These are phyloP conservation scores for Platalea minor DNA, from an alignment of 2,797 vertebrate genomes.

Conservation along the genomic window DNA sequence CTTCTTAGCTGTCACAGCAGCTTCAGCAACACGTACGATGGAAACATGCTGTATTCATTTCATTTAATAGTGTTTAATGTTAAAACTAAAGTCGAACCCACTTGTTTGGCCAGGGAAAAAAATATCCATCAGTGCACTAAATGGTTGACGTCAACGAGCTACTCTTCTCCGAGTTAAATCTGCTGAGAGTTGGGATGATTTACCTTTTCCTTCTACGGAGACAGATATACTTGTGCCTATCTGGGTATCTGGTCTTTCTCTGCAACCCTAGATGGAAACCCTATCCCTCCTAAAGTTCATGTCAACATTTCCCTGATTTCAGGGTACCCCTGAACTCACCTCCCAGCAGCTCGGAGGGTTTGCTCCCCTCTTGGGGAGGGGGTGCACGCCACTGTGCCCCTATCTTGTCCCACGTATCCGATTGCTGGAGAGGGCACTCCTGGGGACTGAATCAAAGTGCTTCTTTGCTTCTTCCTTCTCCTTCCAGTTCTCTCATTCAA, in stretches of 20 bases:
- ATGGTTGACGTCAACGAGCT: background rate
- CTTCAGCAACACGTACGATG: constrained; percentile 45
- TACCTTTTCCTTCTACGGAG: background rate
- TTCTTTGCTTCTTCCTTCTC: background rate
- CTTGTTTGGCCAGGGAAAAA: constrained; percentile 56
- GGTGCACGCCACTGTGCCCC: fast-evolving
- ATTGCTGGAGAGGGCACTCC: background rate
- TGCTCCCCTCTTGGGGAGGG: background rate
- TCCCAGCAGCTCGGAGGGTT: background rate
- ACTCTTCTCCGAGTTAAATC: background rate
- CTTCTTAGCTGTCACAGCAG: constrained; percentile 68
- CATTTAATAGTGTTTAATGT: constrained; percentile 53
- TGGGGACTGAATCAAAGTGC: background rate
- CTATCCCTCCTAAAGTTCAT: background rate
- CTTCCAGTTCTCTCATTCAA: background rate
- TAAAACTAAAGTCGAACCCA: constrained; percentile 48
- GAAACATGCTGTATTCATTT: constrained; percentile 64
- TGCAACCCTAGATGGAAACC: background rate
- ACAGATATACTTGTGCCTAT: background rate
- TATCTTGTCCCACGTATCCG: fast-evolving
- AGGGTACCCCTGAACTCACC: background rate
- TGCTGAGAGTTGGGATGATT: background rate
- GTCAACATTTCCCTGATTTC: background rate
- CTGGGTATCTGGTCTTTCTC: background rate
- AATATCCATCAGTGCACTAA: constrained; percentile 4